Conservation (phyloP, 2,888 invertebrate species). For the Cheilosia vulpina region DNA sequence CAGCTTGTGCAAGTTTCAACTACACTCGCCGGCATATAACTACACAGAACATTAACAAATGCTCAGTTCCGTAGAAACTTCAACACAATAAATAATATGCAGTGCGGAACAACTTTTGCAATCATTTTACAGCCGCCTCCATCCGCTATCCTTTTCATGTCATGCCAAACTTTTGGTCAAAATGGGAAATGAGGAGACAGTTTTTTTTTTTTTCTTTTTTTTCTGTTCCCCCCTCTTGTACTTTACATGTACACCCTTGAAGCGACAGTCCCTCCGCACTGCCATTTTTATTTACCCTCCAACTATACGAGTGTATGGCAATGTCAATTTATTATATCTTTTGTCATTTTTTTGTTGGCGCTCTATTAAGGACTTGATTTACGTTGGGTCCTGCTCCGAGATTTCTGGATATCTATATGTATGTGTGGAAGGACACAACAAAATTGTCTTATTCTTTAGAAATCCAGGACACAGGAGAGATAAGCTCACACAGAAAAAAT, state of each 20-base stretch:
- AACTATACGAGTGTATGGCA: not conserved
- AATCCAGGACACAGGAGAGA: constrained; percentile 47
- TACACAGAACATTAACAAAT: constrained; percentile 39
- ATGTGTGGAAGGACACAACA: constrained; percentile 12
- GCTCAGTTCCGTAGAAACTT: constrained; percentile 35
- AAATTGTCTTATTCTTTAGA: constrained; percentile 17
- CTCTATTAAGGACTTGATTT: constrained; percentile 61
- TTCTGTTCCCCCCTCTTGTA: not conserved
- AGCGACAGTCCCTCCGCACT: constrained; percentile 8
- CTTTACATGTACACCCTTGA: constrained; percentile 13
- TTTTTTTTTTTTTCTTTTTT: not conserved
- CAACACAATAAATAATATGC: constrained; percentile 47
- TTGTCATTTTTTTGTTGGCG: not conserved
- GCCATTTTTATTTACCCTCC: constrained; percentile 15
- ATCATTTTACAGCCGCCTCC: constrained; percentile 51
- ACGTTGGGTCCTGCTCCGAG: constrained; percentile 36
- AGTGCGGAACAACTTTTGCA: constrained; percentile 55
- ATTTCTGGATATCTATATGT: constrained; percentile 13
- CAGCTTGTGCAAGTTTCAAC: constrained; percentile 55
- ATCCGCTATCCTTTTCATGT: not conserved
- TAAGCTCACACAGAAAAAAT: constrained; percentile 36
- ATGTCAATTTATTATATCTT: constrained; percentile 13
- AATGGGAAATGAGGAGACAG: not conserved
- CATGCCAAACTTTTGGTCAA: constrained; percentile 42
- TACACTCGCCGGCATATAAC: constrained; percentile 23